phyloP scores from a whole-genome alignment of 2,113 vertebrate genomes.

The Phyllopteryx taeniolatus region DNA sequence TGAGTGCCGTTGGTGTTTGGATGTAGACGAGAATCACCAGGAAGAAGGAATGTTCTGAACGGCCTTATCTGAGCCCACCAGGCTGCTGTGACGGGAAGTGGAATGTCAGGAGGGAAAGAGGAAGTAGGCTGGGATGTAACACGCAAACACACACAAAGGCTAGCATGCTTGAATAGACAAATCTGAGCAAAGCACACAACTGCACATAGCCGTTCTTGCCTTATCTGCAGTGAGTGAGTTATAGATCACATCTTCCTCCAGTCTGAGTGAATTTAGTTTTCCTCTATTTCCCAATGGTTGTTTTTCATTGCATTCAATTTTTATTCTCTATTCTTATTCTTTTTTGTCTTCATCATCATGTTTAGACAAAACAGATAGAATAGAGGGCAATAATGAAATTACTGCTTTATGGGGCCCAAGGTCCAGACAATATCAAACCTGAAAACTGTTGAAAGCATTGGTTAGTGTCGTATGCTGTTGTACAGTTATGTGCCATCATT shows the following conservation, averaged over 20 bases:
- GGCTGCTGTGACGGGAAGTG: conserved; percentile 69
- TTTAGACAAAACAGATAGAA: conserved; percentile 24
- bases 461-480: neutral
- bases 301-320: conserved; percentile 2
- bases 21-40: conserved; percentile 45
- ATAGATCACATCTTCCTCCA: conserved; percentile 36
- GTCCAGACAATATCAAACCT: conserved; percentile 15
- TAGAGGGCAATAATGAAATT: conserved; percentile 10
- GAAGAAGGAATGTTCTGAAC: conserved; percentile 59
- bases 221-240: conserved; percentile 21
- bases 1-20: conserved; percentile 49
- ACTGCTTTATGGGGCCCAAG: neutral
- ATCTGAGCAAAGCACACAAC: conserved; percentile 2
- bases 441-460: neutral
- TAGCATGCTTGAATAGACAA: conserved; percentile 25
- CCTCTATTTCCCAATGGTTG: conserved; percentile 13
- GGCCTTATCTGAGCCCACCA: conserved; percentile 76
- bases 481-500: too few species aligned
- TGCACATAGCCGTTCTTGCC: conserved; percentile 10
- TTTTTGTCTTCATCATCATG: conserved; percentile 23
- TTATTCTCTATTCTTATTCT: conserved; percentile 28
- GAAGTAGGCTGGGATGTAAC: conserved; percentile 52
- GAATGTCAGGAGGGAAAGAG: conserved; percentile 67
- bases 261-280: conserved; percentile 21
- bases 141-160: conserved; percentile 30